Conservation (phyloP, 2,888 invertebrate species). For the Zygaena filipendulae region DNA sequence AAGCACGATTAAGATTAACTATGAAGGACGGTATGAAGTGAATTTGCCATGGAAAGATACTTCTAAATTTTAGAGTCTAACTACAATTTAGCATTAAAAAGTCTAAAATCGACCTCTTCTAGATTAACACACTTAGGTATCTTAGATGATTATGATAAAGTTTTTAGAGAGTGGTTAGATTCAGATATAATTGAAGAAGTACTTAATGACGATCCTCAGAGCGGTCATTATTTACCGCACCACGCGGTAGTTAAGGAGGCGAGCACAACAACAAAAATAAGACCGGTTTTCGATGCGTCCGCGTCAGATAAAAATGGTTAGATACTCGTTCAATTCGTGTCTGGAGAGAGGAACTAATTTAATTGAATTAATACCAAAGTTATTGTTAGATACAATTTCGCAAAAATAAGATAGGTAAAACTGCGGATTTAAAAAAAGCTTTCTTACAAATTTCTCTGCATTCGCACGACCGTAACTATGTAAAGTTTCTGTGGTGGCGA, state of each 20-base stretch:
- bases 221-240: background rate
- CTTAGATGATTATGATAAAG: background rate
- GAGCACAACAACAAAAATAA: background rate
- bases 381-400: background rate
- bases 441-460: background rate
- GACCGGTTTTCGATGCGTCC: background rate
- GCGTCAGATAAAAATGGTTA: background rate
- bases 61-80: no score
- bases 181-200: background rate
- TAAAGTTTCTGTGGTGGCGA: background rate
- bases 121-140: no score
- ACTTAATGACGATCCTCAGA: background rate
- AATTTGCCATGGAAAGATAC: no score
- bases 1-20: no score
- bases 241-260: background rate
- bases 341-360: background rate
- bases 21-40: no score
- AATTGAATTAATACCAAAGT: background rate
- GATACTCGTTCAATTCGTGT: background rate
- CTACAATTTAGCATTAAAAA: no score
- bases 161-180: background rate
- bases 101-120: no score
- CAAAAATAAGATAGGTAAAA: background rate
- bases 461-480: background rate
- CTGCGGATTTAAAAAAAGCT: background rate